Percentiles rank a stretch among this genome's conserved stretches.
Conservation (phyloP, 1,140 invertebrate genomes). For the Triops longicaudatus region DNA sequence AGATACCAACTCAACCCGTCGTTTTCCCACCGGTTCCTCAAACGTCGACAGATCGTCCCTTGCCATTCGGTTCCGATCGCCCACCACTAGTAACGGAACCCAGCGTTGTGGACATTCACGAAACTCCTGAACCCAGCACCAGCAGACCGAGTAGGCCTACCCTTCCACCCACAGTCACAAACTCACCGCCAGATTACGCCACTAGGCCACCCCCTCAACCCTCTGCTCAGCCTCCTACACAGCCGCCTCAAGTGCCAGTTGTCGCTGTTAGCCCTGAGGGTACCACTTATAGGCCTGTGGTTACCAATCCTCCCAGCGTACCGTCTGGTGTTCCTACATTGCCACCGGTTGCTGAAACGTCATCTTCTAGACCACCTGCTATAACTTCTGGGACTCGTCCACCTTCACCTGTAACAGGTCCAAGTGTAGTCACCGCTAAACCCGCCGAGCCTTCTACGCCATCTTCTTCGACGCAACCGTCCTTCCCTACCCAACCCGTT, state of each 20-base stretch:
- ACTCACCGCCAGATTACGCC: conserved; percentile 21
- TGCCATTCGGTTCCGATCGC: neutral
- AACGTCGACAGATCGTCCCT: neutral
- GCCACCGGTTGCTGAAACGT: neutral
- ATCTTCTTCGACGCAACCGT: neutral
- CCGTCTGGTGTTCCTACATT: conserved; percentile 13
- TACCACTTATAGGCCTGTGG: neutral
- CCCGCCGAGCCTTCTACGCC: neutral
- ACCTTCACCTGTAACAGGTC: neutral
- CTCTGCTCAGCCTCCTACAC: neutral
- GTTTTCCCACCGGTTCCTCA: neutral
- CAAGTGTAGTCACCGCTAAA: neutral
- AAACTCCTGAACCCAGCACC: neutral
- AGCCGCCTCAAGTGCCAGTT: neutral
- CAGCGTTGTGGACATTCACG: neutral
- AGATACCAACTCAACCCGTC: neutral
- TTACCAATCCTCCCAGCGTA: neutral
- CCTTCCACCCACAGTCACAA: neutral
- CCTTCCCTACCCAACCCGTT: neutral
- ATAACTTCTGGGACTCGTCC: neutral
- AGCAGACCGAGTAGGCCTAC: neutral
- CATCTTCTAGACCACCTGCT: neutral
- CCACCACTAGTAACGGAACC: neutral
- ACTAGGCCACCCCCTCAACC: neutral
- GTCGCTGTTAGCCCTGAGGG: conserved; percentile 3